A percentile compares a stretch with the other conserved stretches of the same genome.
These are phyloP conservation scores for Tachypleus tridentatus DNA, from an alignment of 1,140 invertebrate genomes.

Conservation along the genomic window DNA sequence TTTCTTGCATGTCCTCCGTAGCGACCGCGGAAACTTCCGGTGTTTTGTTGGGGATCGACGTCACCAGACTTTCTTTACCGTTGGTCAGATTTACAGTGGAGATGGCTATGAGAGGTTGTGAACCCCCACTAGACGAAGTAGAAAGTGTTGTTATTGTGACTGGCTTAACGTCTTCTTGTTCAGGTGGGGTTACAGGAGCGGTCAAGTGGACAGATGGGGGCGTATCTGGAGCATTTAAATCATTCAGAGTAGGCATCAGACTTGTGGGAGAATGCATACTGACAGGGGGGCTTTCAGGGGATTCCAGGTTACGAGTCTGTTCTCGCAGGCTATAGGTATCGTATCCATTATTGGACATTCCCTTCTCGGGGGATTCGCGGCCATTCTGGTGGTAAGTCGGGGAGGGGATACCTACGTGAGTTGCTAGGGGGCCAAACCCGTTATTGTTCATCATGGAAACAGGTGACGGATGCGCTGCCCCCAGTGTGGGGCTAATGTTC, in stretches of 20 bases:
- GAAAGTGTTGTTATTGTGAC: slow-evolving; percentile 8
- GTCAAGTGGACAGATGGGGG: slow-evolving; percentile 38
- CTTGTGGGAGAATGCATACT: slow-evolving; percentile 34
- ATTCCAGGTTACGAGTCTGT: slow-evolving; percentile 35
- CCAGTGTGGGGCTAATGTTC: slow-evolving; percentile 47
- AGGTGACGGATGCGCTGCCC: slow-evolving; percentile 49
- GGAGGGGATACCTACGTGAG: slow-evolving; percentile 40
- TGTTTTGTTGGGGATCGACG: slow-evolving; percentile 6
- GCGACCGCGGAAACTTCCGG: slow-evolving; percentile 2
- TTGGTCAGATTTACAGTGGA: slow-evolving; percentile 8
- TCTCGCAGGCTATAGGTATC: slow-evolving; percentile 45
- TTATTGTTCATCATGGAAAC: slow-evolving; percentile 53
- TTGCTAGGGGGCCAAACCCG: slow-evolving; percentile 37
- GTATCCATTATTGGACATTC: slow-evolving; percentile 51
- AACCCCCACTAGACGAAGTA: background rate
- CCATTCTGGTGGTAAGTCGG: slow-evolving; percentile 72
- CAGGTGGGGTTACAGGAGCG: slow-evolving; percentile 29
- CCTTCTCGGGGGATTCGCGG: slow-evolving; percentile 38
- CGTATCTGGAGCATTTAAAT: slow-evolving; percentile 40
- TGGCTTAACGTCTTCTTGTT: slow-evolving; percentile 21
- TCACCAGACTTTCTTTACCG: slow-evolving; percentile 17
- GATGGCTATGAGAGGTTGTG: background rate
- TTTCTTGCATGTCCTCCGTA: slow-evolving; percentile 72
- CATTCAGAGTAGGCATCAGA: slow-evolving; percentile 36
- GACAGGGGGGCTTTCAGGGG: slow-evolving; percentile 35